Percentiles rank a stretch among this genome's conserved stretches.
These are phyloP conservation scores for Rapana venosa DNA, from an alignment of 2,888 invertebrate genomes.

Conservation along the genomic window DNA sequence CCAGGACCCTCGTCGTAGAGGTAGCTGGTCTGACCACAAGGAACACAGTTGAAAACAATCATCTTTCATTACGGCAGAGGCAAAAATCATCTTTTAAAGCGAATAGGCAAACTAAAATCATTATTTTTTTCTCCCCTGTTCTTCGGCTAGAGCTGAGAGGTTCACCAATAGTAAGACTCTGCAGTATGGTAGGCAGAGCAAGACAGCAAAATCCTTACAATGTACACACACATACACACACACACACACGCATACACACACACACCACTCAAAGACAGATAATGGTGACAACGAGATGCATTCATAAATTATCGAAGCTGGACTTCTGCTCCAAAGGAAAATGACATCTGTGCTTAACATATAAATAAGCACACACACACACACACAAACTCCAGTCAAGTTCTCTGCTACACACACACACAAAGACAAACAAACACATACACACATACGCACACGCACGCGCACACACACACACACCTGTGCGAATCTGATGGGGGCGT, in stretches of 20 bases:
- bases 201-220: no score
- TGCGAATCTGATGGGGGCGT: constrained; percentile 74
- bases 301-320: no score
- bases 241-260: background rate
- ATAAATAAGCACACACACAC: background rate
- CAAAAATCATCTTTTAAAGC: background rate
- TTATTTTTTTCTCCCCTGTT: no score
- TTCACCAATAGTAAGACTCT: no score
- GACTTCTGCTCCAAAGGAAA: no score
- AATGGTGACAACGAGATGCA: background rate
- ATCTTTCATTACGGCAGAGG: background rate
- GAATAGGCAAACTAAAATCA: background rate
- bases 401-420: constrained; percentile 12
- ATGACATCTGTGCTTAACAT: background rate
- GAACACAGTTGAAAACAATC: constrained; percentile 15
- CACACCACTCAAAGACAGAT: background rate
- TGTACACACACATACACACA: no score
- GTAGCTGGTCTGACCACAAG: constrained; percentile 62
- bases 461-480: constrained; percentile 60
- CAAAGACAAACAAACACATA: background rate
- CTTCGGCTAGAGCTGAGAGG: no score
- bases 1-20: constrained; percentile 67
- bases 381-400: no score
- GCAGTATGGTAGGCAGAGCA: no score
- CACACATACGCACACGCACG: constrained; percentile 9